Evolutionary conservation across 2,888 invertebrate species (phyloP).

Genomic region (Mechanitis mazaeus): DNA sequence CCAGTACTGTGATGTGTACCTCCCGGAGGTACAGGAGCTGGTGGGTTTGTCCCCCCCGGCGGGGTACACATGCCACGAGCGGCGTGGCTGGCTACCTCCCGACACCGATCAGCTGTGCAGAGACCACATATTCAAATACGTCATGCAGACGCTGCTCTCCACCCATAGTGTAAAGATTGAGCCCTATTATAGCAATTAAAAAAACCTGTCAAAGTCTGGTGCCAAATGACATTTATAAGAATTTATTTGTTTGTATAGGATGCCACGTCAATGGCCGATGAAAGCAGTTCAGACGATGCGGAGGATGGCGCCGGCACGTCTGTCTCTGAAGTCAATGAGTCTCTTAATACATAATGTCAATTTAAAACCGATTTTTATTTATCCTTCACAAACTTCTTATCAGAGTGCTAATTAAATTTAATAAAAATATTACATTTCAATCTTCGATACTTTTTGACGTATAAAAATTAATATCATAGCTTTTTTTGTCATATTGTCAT

Average conservation of each 20-base stretch:
- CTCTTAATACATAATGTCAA: slow-evolving; percentile 14
- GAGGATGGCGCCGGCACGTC: slow-evolving; percentile 29
- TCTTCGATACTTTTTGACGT: too few relatives aligned
- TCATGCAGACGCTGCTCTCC: slow-evolving; percentile 68
- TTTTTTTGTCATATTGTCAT: too few relatives aligned
- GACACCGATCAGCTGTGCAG: slow-evolving; percentile 83
- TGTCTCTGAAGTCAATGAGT: slow-evolving; percentile 30
- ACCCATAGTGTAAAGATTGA: slow-evolving; percentile 51
- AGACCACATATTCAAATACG: slow-evolving; percentile 82
- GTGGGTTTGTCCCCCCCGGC: slow-evolving; percentile 80
- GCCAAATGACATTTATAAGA: too few relatives aligned
- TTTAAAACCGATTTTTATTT: slow-evolving; percentile 4
- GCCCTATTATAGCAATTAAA: slow-evolving; percentile 32
- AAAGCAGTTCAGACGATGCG: slow-evolving; percentile 43
- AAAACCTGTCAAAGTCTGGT: neutral
- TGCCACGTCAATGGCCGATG: slow-evolving; percentile 46
- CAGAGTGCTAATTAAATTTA: too few relatives aligned
- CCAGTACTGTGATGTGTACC: slow-evolving; percentile 86
- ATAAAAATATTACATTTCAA: too few relatives aligned
- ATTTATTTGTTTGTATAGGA: slow-evolving; percentile 28
- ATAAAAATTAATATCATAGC: too few relatives aligned
- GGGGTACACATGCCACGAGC: slow-evolving; percentile 80
- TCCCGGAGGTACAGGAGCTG: slow-evolving; percentile 88
- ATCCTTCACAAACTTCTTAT: slow-evolving; percentile 2
- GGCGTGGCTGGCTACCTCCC: slow-evolving; percentile 86